Evolutionary conservation across 2,888 invertebrate species (phyloP), one percentile per base, ranked within the genome.

Genomic region (Oxytorus armatus): DNA sequence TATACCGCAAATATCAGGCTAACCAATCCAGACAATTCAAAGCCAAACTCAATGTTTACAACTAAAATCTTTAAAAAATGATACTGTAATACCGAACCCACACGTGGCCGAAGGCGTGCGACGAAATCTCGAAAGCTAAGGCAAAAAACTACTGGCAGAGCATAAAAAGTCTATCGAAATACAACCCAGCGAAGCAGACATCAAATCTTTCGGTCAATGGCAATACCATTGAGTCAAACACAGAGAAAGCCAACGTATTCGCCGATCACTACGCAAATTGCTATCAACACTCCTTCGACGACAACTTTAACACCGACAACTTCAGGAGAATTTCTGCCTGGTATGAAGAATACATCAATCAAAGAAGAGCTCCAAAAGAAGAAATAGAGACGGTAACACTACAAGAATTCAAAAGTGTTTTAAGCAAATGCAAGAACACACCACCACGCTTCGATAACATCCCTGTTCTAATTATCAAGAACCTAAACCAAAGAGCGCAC

Each of bases 61-160:
- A 57, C 14, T 72, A 76, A 75, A 63, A 42, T n/a, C 76, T 80
- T 1, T 66, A 69, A 68, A 14, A 10, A 10, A 61, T 70, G 61
- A 70, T 69, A 5, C 10, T 11, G 23, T 33, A 79, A 39, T 79
- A 16, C 5, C 36, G 33, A 57, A 65, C 68, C 29, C 49, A 68
- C 53, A 25, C 25, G 10, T 79, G 79, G 79, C 21, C 74, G 1
- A 59, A 68, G 33, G 74, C 79, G 8, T 74, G 79, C 18, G 63
- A 73, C 0, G 53, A 70, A 76, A 76, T 79, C 7, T 10, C 57
- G 36, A 11, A 33, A 18, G 7, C 36, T n/a, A 42, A 59, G 7
- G 76, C 70, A 7, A 72, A 39, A 36, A 70, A 76, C 8, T 79
- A 79, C 39, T 79, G 72, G 79, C 68, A 70, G 14, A 80, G n/a